A percentile compares a stretch with the other conserved stretches of the same genome.
Conservation (phyloP, 2,113 vertebrate species). For the Heliornis fulica region DNA sequence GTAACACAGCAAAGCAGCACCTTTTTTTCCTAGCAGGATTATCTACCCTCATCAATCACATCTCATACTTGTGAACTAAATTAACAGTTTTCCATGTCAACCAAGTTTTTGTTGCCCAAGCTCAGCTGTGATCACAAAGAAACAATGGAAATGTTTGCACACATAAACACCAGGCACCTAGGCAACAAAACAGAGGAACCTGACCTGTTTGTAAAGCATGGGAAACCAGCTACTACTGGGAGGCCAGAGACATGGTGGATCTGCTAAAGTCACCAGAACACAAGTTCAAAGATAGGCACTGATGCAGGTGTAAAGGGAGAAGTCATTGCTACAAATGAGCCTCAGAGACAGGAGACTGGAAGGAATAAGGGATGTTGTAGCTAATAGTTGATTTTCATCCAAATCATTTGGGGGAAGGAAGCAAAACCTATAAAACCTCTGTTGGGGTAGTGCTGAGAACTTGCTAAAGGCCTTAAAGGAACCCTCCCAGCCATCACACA, state of each 20-base stretch:
- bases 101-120: slow-evolving; percentile 2
- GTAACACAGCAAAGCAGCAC: neutral
- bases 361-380: neutral
- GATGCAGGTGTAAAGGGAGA: neutral
- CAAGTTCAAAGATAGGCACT: neutral
- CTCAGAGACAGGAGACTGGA: neutral
- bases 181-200: slow-evolving; percentile 15
- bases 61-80: slow-evolving; percentile 10
- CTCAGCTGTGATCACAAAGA: neutral
- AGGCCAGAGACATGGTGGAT: neutral
- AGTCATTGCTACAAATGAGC: neutral
- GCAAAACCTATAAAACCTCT: neutral
- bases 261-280: neutral
- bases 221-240: slow-evolving; percentile 5
- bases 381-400: neutral
- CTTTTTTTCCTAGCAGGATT: neutral
- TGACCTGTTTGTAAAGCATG: slow-evolving; percentile 22
- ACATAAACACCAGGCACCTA: slow-evolving; percentile 42
- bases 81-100: slow-evolving; percentile 33
- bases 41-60: slow-evolving; percentile 7
- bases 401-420: neutral
- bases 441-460: neutral
- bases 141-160: slow-evolving; percentile 38
- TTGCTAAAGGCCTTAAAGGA: neutral
- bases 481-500: neutral